Evolutionary conservation across 2,797 vertebrate genomes (phyloP).

Genomic region (Trichosurus vulpecula): DNA sequence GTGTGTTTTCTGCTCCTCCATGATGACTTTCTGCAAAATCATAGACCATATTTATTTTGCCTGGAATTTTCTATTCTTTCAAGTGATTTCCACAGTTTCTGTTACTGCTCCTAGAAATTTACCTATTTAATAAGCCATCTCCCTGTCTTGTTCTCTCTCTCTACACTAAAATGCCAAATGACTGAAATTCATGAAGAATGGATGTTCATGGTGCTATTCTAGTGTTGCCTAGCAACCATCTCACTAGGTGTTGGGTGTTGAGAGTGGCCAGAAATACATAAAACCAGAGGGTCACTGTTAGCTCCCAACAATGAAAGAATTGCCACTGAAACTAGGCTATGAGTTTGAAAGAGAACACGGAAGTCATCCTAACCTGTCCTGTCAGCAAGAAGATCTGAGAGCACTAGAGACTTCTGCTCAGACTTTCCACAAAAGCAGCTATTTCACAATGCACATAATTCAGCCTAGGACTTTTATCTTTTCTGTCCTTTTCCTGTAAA

Average conservation of each 20-base stretch:
- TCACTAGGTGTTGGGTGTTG: constrained; percentile 51
- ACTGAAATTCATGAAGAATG: constrained; percentile 70
- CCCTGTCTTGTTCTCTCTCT: constrained; percentile 69
- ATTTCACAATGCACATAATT: constrained; percentile 1
- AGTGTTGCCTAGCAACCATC: constrained; percentile 77
- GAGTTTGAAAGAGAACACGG: constrained; percentile 18
- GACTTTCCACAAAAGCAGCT: constrained; percentile 14
- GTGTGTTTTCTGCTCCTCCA: not conserved
- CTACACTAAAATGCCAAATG: constrained; percentile 63
- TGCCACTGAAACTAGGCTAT: constrained; percentile 49
- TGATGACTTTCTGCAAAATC: not conserved
- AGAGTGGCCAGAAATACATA: constrained; percentile 67
- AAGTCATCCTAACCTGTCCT: constrained; percentile 13
- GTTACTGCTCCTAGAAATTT: constrained; percentile 12
- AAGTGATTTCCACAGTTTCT: not conserved
- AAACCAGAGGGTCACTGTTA: constrained; percentile 63
- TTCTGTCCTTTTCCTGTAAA: not conserved
- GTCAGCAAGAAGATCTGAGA: constrained; percentile 18
- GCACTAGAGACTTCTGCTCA: not conserved
- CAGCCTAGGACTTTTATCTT: not conserved
- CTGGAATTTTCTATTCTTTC: not conserved
- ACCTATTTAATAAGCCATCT: constrained; percentile 53
- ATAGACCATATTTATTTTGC: not conserved
- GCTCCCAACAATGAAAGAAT: constrained; percentile 55
- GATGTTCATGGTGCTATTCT: constrained; percentile 65